Evolutionary conservation across 2,113 vertebrate genomes (phyloP).

Genomic region (Parotia lawesii): DNA sequence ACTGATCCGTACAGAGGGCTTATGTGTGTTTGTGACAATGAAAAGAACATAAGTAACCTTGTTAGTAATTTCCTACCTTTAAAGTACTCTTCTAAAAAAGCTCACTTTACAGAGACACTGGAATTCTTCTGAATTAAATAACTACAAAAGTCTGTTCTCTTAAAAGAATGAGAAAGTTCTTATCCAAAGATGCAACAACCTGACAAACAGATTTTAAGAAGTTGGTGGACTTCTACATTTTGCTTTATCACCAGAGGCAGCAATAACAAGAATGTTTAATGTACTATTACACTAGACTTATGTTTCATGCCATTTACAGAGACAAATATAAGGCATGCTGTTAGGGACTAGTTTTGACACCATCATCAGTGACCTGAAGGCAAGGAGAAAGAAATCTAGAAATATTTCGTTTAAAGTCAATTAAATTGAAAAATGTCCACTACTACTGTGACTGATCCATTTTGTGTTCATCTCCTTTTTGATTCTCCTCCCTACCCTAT

Average conservation of each 20-base stretch:
- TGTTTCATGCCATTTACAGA: not conserved
- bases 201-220: not conserved
- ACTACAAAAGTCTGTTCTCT: not conserved
- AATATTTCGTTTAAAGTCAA: not conserved
- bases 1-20: not conserved
- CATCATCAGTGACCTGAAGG: not conserved
- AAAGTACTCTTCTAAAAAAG: not conserved
- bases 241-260: not conserved
- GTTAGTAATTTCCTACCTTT: not conserved
- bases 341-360: not conserved
- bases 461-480: not conserved
- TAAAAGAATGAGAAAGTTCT: not conserved
- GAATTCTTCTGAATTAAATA: not conserved
- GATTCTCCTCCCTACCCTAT: not conserved
- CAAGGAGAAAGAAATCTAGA: not conserved
- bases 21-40: not conserved
- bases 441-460: not conserved
- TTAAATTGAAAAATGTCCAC: not conserved
- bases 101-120: not conserved
- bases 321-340: not conserved
- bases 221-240: not conserved
- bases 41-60: not conserved
- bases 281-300: not conserved
- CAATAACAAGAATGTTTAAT: not conserved
- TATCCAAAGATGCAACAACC: not conserved